Base-by-base conservation (phyloP, 1,140 invertebrate species). In the Nautilus pompilius region DNA sequence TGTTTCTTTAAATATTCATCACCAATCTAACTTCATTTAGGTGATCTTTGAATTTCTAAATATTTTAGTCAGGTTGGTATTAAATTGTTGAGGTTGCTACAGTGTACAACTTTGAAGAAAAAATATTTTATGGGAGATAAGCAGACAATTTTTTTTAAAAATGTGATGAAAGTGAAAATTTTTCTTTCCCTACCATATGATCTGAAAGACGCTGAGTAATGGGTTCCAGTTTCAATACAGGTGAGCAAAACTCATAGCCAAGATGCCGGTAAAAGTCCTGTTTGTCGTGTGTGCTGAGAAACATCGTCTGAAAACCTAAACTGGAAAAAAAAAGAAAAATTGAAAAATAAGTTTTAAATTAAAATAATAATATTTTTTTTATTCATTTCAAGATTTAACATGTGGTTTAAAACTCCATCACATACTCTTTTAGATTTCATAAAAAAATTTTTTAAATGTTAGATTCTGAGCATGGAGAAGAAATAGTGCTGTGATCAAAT, bases 211-310 rank as follows among this genome's bases (percentile, higher is more conserved):
- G 62, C 41, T 70, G 53, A 32, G 76, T 69, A 45, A 72, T 70
- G 22, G 66, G 66, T 46, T 76, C 76, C 60, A 77, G 62, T 28
- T 68, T 73, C 33, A 73, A 62, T 46, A 81, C 66, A 41, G 78
- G 73, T 3, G 68, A 36, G 68, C 78, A 79, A 33, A 59, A 69
- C 29, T 56, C 48, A 62, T 80, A 81, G 13, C 78, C 78, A 22
- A 81, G 57, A 60, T 76, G 76, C 32, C 65, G 48, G 62, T 81
- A 81, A 57, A 81, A 81, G 17, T 74, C 70, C 65, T 79, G 69
- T 65, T 81, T 80, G 60, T 81, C 78, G 62, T 77, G 65, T 0
- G 80, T 81, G 22, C 69, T 78, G 28, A 81, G 66, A 58, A 74
- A 81, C 33, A 76, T 62, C 33, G 69, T 74, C 55, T 66, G 53